phyloP scores from a whole-genome alignment of 2,113 vertebrate species.

The Odocoileus hemionus region DNA sequence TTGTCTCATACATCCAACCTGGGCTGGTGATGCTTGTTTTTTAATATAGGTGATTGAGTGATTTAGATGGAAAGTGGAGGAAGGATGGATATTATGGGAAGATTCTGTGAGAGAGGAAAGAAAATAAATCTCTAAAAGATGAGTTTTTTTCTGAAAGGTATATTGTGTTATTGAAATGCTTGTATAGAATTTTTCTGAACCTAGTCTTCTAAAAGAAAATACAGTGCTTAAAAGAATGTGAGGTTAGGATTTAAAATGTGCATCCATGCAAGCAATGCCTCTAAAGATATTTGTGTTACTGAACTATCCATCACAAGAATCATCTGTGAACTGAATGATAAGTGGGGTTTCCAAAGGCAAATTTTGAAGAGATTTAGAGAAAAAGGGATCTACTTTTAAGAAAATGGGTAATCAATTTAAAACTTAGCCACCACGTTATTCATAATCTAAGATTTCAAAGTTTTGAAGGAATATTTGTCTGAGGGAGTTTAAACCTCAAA shows the following conservation, averaged over 20 bases:
- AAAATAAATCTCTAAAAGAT: neutral
- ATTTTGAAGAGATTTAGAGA: neutral
- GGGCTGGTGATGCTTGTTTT: neutral
- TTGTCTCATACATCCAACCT: no score
- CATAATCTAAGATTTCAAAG: neutral
- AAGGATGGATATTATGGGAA: neutral
- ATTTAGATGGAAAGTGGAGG: neutral
- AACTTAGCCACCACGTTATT: neutral
- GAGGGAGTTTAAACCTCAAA: neutral
- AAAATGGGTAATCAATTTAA: neutral
- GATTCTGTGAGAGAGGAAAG: neutral
- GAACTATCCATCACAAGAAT: neutral
- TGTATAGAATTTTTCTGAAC: neutral
- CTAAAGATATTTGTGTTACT: neutral
- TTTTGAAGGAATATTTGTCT: neutral
- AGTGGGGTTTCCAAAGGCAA: neutral
- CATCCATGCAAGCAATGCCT: neutral
- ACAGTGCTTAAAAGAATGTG: neutral
- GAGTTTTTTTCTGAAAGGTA: neutral
- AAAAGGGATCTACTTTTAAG: neutral
- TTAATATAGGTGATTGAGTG: neutral
- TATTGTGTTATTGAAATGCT: neutral
- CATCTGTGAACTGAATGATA: neutral
- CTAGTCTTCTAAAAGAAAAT: neutral
- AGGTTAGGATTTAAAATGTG: neutral